Percentiles rank a stretch among this genome's conserved stretches.
These are phyloP conservation scores for Xestia sexstrigata DNA, from an alignment of 2,888 invertebrate genomes.

Conservation along the genomic window DNA sequence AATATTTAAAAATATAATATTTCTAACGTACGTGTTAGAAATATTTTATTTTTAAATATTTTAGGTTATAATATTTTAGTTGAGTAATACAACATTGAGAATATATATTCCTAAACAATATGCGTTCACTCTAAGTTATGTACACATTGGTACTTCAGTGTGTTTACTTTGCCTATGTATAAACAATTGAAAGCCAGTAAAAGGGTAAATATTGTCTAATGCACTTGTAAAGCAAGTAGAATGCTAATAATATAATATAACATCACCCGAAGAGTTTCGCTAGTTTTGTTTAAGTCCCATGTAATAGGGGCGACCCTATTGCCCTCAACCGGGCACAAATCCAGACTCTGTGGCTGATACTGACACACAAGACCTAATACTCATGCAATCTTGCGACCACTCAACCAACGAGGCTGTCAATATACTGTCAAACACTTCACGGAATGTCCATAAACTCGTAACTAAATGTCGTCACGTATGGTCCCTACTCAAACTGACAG, in stretches of 20 bases:
- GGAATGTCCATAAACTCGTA: neutral
- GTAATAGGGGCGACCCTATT: neutral
- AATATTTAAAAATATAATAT: constrained; percentile 24
- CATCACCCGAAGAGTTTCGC: neutral
- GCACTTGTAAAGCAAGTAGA: neutral
- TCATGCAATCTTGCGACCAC: neutral
- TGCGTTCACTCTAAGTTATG: neutral
- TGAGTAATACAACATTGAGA: constrained; percentile 13
- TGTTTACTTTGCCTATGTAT: constrained; percentile 6
- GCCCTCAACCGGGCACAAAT: neutral
- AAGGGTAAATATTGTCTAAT: constrained; percentile 4
- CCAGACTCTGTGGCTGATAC: neutral
- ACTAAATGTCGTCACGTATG: neutral
- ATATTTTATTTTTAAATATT: too few relatives aligned
- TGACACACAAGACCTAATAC: too few relatives aligned
- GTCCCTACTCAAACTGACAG: neutral
- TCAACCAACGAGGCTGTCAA: neutral
- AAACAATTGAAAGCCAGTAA: constrained; percentile 1
- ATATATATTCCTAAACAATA: constrained; percentile 30
- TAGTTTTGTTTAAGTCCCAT: neutral
- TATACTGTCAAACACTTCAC: neutral
- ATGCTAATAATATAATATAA: neutral
- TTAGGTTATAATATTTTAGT: constrained; percentile 17
- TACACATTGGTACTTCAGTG: neutral
- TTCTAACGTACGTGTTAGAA: neutral